Evolutionary conservation across 2,888 invertebrate species (phyloP), one percentile per base, ranked within the genome.

Genomic region (Oligia fasciuncula): DNA sequence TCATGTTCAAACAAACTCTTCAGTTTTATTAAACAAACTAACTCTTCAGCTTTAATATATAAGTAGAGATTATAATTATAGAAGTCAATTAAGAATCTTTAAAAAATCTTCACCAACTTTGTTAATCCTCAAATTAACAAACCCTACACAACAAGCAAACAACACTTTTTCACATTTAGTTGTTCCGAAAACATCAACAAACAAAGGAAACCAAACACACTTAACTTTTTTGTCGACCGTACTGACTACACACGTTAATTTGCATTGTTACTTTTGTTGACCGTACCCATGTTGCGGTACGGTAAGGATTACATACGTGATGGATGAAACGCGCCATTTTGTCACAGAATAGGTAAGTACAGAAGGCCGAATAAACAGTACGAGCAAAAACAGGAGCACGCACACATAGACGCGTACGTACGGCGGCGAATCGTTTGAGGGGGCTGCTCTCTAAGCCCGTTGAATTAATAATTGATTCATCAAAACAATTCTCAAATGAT

Each of bases 261-360:
- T 86, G 80, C 78, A 77, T 85, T 86, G 83, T 86, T 83, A 85
- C 82, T 85, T 87, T 86, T 85, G 84, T 74, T 79, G 88, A 88
- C 89, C 83, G 86, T 87, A 89, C 85, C 83, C 80, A 35, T 85
- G 88, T 88, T 88, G 90, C 85, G 89, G 90, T 85, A 74, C 62
- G 76, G 87, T 89, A 80, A 86, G 92, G 92, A 91, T 92, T 92
- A 91, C 90, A 79, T 75, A 13, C 84, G 87, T 92, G 92, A 92
- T 91, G 89, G 91, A 92, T 92, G 91, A 92, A 90, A 88, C 80
- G 78, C 79, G 85, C 88, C 85, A 82, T 86, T 88, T 73, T 79
- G 35, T 11, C 57, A 57, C 49, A n/a, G 4, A n/a, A n/a, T 8
- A 57, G 29, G 43, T 51, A 40, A 0, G 4, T n/a, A 1, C 73